Base-by-base conservation (phyloP, 2,888 invertebrate species). In the Thecophora atra region DNA sequence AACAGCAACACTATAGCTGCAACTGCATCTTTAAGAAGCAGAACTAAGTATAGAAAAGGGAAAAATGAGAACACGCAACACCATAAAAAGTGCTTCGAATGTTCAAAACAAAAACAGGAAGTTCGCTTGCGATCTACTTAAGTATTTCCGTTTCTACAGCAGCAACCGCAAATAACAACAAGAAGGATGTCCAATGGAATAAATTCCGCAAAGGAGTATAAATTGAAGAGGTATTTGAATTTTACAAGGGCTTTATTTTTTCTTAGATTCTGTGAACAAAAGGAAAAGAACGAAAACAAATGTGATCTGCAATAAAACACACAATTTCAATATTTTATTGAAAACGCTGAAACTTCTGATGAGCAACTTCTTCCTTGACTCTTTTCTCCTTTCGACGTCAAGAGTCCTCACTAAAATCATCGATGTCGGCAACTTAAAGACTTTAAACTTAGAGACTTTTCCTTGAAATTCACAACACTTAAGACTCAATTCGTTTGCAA, bases 71-170 rank as follows among this genome's bases (percentile, higher is more conserved):
- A 37, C 7, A 37, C 6, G 37, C 37, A n/a, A 54, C 58, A 13
- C 15, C 2, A 24, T 58, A 26, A 58, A 58, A 58, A 58, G 15
- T 58, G 4, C 11, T 54, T 5, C 28, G 15, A 56, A 13, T 15
- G 71, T 75, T 51, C 71, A 83, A 81, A 83, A 83, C 80, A 82
- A 80, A 80, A 84, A 84, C 82, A 80, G 83, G 80, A 84, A 81
- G 81, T 79, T n/a, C 79, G 79, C 79, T 78, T 78, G 79, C 78
- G 82, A 78, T 81, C 79, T 80, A 78, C 79, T 80, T 81, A 82
- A 83, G 82, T 79, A 83, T 79, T 82, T 83, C 83, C 83, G 80
- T 67, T 78, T 60, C 71, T 74, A 70, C 68, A 65, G 67, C 71
- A 64, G 52, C 7, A 70, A 72, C n/a, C 13, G 47, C 47, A 47